phyloP scores from a whole-genome alignment of 2,888 invertebrate species.

The Tipula unca region DNA sequence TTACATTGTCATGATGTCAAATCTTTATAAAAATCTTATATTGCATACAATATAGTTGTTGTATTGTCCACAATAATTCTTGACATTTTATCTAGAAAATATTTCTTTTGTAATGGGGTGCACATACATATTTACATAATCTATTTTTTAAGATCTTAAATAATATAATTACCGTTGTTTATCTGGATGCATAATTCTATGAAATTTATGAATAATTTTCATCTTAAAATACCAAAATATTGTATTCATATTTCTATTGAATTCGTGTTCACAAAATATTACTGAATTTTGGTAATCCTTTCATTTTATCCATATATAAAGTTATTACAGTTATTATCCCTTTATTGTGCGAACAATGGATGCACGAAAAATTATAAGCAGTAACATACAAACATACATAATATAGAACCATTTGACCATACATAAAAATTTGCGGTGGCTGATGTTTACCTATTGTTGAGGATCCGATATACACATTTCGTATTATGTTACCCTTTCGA shows the following conservation, averaged over 20 bases:
- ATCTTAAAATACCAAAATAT: background rate
- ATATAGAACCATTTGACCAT: background rate
- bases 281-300: background rate
- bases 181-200: background rate
- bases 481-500: too few species aligned
- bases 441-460: background rate
- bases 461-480: too few species aligned
- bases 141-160: background rate
- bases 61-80: background rate
- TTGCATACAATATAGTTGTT: background rate
- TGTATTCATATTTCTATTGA: background rate
- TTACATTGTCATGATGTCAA: background rate
- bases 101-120: background rate
- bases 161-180: background rate
- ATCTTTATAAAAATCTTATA: background rate
- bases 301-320: background rate
- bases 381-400: background rate
- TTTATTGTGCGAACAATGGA: background rate
- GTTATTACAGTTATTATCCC: background rate
- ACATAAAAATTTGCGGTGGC: background rate
- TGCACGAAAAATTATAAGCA: background rate
- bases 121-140: background rate
- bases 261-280: background rate
- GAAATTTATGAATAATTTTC: background rate
- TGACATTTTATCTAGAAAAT: background rate